A percentile compares a stretch with the other conserved stretches of the same genome.
These are phyloP conservation scores for Pediacus dermestoides DNA, from an alignment of 2,888 invertebrate species.

Conservation along the genomic window DNA sequence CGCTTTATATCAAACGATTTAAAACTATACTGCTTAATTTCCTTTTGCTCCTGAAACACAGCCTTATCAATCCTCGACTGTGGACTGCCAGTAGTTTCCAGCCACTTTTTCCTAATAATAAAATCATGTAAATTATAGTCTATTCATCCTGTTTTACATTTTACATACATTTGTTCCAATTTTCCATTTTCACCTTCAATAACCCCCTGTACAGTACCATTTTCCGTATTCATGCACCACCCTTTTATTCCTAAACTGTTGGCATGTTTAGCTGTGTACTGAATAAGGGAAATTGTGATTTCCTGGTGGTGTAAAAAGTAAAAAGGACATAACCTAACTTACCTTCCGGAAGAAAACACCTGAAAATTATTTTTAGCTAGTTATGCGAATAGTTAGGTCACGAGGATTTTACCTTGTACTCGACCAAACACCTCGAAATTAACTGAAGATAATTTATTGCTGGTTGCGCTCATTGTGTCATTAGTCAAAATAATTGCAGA, in stretches of 20 bases:
- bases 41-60: slow-evolving; percentile 63
- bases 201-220: slow-evolving; percentile 65
- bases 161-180: slow-evolving; percentile 61
- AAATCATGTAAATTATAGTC: slow-evolving; percentile 11
- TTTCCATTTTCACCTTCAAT: slow-evolving; percentile 61
- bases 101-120: slow-evolving; percentile 55
- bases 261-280: slow-evolving; percentile 66
- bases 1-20: slow-evolving; percentile 32
- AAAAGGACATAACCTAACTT: slow-evolving; percentile 22
- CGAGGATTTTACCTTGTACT: slow-evolving; percentile 54
- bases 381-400: slow-evolving; percentile 8
- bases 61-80: slow-evolving; percentile 69
- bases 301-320: slow-evolving; percentile 7
- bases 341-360: slow-evolving; percentile 64
- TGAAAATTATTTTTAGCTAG: slow-evolving; percentile 26
- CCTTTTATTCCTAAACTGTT: slow-evolving; percentile 62
- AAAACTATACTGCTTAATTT: slow-evolving; percentile 48
- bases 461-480: slow-evolving; percentile 20
- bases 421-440: slow-evolving; percentile 62
- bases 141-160: too few species aligned
- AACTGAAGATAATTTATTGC: slow-evolving; percentile 35
- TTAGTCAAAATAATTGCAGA: slow-evolving; percentile 1
- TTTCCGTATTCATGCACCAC: slow-evolving; percentile 69
- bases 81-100: slow-evolving; percentile 70
- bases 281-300: slow-evolving; percentile 25